phyloP scores from a whole-genome alignment of 2,113 vertebrate species.

The Marmota flaviventris region DNA sequence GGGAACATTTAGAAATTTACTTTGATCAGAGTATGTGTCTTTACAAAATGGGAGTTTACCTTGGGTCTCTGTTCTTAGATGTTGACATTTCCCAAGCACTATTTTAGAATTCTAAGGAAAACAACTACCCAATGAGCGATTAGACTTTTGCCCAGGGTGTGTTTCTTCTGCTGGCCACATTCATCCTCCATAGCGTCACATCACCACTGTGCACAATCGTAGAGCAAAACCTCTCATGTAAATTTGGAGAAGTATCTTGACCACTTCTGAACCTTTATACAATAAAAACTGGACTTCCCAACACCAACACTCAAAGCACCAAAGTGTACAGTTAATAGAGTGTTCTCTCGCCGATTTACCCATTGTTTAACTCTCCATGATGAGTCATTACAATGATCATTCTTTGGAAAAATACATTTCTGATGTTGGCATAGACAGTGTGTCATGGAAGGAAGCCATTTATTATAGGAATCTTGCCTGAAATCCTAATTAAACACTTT shows the following conservation, averaged over 20 bases:
- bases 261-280: background rate
- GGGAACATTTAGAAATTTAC: background rate
- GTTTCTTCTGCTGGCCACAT: background rate
- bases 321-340: background rate
- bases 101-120: slow-evolving; percentile 41
- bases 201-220: background rate
- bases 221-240: background rate
- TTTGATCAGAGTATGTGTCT: background rate
- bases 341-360: background rate
- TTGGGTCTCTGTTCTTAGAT: background rate
- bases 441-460: slow-evolving; percentile 21
- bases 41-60: background rate
- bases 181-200: background rate
- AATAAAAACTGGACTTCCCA: background rate
- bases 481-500: background rate
- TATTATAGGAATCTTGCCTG: slow-evolving; percentile 23
- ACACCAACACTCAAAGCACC: background rate
- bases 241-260: background rate
- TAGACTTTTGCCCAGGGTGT: background rate
- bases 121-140: background rate
- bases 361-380: background rate
- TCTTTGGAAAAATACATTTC: slow-evolving; percentile 47
- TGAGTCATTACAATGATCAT: background rate
- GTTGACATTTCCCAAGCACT: background rate
- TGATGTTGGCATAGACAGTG: background rate